Evolutionary conservation across 2,113 vertebrate genomes (phyloP), one percentile per base, ranked within the genome.

Genomic region (Sminthopsis crassicaudata): DNA sequence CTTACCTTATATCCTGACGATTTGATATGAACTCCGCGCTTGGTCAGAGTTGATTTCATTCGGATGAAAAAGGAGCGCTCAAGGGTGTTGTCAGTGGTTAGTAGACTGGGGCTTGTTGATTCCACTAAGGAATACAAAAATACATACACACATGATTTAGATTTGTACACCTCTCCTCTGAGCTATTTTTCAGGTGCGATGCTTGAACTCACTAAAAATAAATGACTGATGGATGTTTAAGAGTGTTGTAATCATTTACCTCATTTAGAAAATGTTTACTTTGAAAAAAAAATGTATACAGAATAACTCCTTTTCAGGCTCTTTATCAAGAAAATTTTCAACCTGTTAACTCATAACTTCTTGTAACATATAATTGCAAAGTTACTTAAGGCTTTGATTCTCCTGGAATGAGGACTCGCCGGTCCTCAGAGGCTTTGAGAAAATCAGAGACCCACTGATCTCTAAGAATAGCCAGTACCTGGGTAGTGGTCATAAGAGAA

Each of bases 21-120:
- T 98, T 99, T 99, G 99, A 99, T 99, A 99, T 99, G 99, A 95
- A 99, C 99, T 22, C 99, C 99, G 95, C 99, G 98, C 98, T 99
- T 99, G 96, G 99, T 99, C 98, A 99, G 99, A 22, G 99, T 99
- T 50, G 99, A 99, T 99, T 99, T 99, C 99, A 99, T 99, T 97
- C 99, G 98, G 98, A 99, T 99, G 99, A 99, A 99, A 99, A 99
- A 99, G 98, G 99, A 99, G 46, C 99, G 99, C 96, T 99, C 99
- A 97, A 99, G 98, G 96, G 97, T 97, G 98, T 99, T 99, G 98
- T 99, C 99, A 91, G 99, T 99, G 91, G 99, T 98, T 98, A 99
- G 99, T 94, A 99, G 99, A 95, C 99, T 99, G 97, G 99, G 99
- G 98, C 99, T 99, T 98, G 98, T 99, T 94, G 99, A 99, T 99